Evolutionary conservation across 2,113 vertebrate species (phyloP).

Genomic region (Scatophagus argus): DNA sequence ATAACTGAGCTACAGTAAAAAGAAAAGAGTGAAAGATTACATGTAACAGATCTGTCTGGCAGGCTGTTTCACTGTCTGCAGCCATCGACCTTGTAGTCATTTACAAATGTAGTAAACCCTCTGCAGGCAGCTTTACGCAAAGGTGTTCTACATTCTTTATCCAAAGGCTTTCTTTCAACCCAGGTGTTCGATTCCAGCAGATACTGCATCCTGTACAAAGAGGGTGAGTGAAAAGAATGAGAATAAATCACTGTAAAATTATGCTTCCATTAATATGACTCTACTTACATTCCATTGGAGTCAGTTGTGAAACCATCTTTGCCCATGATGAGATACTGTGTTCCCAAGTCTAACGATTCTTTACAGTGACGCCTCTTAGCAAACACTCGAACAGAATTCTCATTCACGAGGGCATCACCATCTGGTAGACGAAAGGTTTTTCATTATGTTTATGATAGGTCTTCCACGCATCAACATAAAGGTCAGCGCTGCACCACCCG

Average conservation of each 20-base stretch:
- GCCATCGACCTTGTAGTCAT: slow-evolving; percentile 68
- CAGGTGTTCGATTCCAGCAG: slow-evolving; percentile 82
- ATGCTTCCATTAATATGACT: background rate
- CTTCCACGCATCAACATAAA: background rate
- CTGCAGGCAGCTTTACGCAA: background rate
- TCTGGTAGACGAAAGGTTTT: slow-evolving; percentile 50
- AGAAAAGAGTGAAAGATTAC: background rate
- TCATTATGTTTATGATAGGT: background rate
- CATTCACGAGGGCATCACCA: slow-evolving; percentile 30
- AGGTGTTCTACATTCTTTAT: slow-evolving; percentile 42
- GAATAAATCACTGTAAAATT: background rate
- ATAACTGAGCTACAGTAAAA: background rate
- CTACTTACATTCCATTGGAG: slow-evolving; percentile 71
- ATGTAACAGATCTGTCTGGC: background rate
- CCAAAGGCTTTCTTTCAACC: slow-evolving; percentile 72
- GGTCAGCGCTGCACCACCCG: background rate
- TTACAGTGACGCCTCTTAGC: slow-evolving; percentile 81
- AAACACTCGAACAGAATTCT: slow-evolving; percentile 70
- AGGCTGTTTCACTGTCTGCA: slow-evolving; percentile 69
- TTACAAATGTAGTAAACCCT: slow-evolving; percentile 49
- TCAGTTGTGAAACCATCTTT: slow-evolving; percentile 81
- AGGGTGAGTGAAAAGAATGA: slow-evolving; percentile 1
- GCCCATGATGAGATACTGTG: slow-evolving; percentile 83
- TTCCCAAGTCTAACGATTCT: slow-evolving; percentile 37
- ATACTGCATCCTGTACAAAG: slow-evolving; percentile 78